Conservation (phyloP, 2,797 vertebrate species). For the Rallus crepitans region DNA sequence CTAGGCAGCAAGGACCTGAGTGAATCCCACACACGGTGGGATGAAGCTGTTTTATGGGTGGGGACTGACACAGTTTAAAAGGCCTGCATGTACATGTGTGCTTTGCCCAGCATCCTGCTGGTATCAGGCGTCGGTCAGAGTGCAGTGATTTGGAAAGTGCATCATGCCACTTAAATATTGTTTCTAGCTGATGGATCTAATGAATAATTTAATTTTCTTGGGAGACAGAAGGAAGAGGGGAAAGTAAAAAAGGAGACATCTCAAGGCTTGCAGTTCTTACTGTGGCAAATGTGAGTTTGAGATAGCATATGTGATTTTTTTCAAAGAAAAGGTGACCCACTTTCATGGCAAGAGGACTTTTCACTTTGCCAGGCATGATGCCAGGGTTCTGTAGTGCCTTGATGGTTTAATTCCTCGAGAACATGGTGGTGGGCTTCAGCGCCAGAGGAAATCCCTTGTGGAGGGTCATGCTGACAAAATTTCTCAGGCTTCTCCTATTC, state of each 20-base stretch:
- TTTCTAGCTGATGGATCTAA: neutral
- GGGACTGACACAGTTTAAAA: neutral
- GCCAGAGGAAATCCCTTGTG: neutral
- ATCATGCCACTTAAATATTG: neutral
- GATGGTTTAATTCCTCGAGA: neutral
- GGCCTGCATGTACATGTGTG: accelerated
- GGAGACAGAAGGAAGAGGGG: neutral
- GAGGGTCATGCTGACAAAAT: neutral
- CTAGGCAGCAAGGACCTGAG: neutral
- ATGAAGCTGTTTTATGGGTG: neutral
- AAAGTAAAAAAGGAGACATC: neutral
- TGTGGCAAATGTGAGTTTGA: neutral
- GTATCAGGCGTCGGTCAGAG: neutral
- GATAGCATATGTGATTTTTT: neutral
- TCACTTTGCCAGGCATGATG: neutral
- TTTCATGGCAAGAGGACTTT: neutral
- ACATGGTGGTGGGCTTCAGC: accelerated
- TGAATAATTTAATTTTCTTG: neutral
- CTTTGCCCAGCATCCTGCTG: neutral
- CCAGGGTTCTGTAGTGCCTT: neutral
- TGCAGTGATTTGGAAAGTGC: neutral
- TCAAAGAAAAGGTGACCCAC: neutral
- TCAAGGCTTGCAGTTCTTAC: neutral
- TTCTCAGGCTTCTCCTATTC: neutral
- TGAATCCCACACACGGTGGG: neutral